Percentiles rank a stretch among this genome's conserved stretches.
Evolutionary conservation across 2,888 invertebrate genomes (phyloP).

Genomic region (Acronicta alni): DNA sequence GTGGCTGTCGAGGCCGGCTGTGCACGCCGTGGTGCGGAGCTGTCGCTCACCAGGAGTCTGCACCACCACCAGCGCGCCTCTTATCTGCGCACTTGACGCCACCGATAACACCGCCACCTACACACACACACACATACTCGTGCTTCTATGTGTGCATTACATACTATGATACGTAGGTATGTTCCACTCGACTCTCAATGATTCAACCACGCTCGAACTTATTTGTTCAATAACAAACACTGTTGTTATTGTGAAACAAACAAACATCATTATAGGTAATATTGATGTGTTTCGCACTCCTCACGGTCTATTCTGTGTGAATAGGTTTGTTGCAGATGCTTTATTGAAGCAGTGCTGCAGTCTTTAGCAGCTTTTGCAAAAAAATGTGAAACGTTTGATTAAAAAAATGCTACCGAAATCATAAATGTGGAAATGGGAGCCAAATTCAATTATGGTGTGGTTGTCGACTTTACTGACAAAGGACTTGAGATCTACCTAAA

Average conservation of each 20-base stretch:
- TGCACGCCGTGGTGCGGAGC: background rate
- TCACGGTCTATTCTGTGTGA: background rate
- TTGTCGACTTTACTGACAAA: too few relatives aligned
- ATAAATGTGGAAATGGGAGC: too few relatives aligned
- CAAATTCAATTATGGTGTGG: too few relatives aligned
- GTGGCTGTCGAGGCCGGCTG: background rate
- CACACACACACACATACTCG: too few relatives aligned
- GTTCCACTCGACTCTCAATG: constrained; percentile 32
- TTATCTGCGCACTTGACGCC: constrained; percentile 58
- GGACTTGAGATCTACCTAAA: too few relatives aligned
- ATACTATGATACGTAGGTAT: background rate
- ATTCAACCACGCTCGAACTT: constrained; percentile 39
- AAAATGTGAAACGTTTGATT: too few relatives aligned
- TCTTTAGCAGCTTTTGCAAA: too few relatives aligned
- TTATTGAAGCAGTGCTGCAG: too few relatives aligned
- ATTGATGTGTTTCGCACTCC: background rate
- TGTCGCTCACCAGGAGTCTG: constrained; percentile 2
- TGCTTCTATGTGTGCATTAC: constrained; percentile 5
- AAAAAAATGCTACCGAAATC: too few relatives aligned
- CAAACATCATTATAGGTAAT: too few relatives aligned
- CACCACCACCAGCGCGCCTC: constrained; percentile 35
- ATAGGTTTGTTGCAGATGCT: too few relatives aligned
- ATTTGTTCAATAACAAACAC: constrained; percentile 33
- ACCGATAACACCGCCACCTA: constrained; percentile 37
- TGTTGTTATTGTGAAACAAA: constrained; percentile 10